Base-by-base conservation (phyloP, 1,140 invertebrate genomes). In the Aphis gossypii region DNA sequence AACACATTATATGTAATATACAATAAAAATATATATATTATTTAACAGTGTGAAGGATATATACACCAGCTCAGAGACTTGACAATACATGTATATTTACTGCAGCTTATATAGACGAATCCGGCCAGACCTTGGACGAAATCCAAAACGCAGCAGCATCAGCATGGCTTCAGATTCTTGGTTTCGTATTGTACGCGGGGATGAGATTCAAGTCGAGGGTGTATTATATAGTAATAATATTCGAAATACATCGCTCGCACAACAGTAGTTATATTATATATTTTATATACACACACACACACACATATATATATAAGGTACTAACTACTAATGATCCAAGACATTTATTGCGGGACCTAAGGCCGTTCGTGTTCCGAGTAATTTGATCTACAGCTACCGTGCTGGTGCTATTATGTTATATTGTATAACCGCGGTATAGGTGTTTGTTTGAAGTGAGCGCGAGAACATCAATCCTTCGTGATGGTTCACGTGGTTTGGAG, bases 351-450 rank as follows among this genome's bases (percentile, higher is more conserved):
- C n/a, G 30, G 46, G 86, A 35, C 86, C 86, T 48, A 21, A 41
- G 60, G 54, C 90, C 56, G 38, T 92, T 92, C 90, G 90, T 92
- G 90, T 82, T 48, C 25, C 60, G 41, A 92, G 90, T 82, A 82
- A 92, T 92, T 92, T 92, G 76, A 92, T 92, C 54, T 30, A 30
- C 54, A 38, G 60, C 25, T 68, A 46, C 90, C 41, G 90, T 41
- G 41, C 89, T 25, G 30, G 38, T 18, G 60, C 21, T 21, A 41
- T 76, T 76, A 76, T 76, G n/a, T 76, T 54, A 54, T 54, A n/a
- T 30, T 76, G n/a, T 18, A 76, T 76, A 76, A 76, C 60, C 60
- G n/a, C 60, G 60, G 60, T 76, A 76, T 76, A 90, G 89, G 54
- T 90, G 88, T 90, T 56, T 41, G 51, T 90, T 90, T 44, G 56